Evolutionary conservation across 2,797 vertebrate species (phyloP), one percentile per base, ranked within the genome.

Genomic region (Girardinus metallicus): DNA sequence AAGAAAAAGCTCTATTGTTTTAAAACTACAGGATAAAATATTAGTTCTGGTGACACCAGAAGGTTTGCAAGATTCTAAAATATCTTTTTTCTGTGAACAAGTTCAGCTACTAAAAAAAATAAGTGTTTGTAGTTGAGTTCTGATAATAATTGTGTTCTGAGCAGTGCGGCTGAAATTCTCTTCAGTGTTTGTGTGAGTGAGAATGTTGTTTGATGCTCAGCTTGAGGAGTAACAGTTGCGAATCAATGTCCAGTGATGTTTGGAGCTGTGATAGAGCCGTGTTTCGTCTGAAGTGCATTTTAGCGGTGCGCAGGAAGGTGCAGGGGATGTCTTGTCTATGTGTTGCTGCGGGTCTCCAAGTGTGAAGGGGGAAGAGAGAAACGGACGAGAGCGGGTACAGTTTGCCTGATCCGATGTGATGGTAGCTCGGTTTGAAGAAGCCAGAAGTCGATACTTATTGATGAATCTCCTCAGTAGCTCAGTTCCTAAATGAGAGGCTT

Each of bases 391-490:
- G 62, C 26, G 4, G 64, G 79, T 83, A 82, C 82, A 43, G 79
- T 83, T 86, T 83, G 83, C 79, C 82, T 88, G 85, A 90, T 86
- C 81, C 62, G 12, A 85, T 86, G 85, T 76, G 36, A 88, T 85
- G 87, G 89, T 87, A 87, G 88, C 84, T 79, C 83, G 76, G 83
- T 85, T 87, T 80, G 86, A 91, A 88, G 86, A 81, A 87, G 86
- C 76, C 60, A 18, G 36, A 55, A 51, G 77, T 93, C 92, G 64
- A 94, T 93, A 86, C 74, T 88, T 91, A 93, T 94, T 26, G 92
- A 94, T 86, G 88, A 75, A 83, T 86, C 83, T 84, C 74, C 88
- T 88, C 79, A 88, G 81, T 41, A 84, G 72, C 49, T 68, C 82
- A 79, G 80, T 75, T 85, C 84, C 86, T 87, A 88, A 90, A 91